A percentile compares a stretch with the other conserved stretches of the same genome.
These are phyloP conservation scores for Cirrhinus molitorella DNA, from an alignment of 2,797 vertebrate species.

Conservation along the genomic window DNA sequence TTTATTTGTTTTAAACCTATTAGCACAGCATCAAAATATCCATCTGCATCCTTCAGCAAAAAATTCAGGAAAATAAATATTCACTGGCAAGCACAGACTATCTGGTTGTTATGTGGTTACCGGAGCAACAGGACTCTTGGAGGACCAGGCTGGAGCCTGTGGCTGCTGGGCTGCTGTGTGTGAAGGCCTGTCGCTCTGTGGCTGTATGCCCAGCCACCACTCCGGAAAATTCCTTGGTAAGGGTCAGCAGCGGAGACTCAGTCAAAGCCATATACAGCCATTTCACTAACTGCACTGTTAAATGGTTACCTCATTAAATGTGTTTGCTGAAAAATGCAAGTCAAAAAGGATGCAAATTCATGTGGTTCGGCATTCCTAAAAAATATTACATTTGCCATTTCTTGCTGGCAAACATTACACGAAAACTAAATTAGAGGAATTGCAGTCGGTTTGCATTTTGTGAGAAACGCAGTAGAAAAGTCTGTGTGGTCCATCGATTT, in stretches of 20 bases:
- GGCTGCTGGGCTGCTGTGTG: constrained; percentile 60
- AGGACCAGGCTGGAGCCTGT: constrained; percentile 58
- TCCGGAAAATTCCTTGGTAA: constrained; percentile 76
- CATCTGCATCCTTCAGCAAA: constrained; percentile 2
- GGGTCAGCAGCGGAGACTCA: constrained; percentile 71
- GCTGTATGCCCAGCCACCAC: constrained; percentile 75
- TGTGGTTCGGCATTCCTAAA: constrained; percentile 5
- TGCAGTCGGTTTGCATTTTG: constrained; percentile 13
- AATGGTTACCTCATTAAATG: constrained; percentile 42
- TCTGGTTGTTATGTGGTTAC: constrained; percentile 52
- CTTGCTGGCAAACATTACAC: constrained; percentile 4
- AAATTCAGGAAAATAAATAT: constrained; percentile 17
- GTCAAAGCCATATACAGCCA: constrained; percentile 66
- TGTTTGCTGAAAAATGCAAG: constrained; percentile 24
- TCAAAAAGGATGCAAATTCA: neutral
- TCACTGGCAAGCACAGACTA: constrained; percentile 21
- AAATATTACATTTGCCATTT: constrained; percentile 15
- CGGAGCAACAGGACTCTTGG: constrained; percentile 40
- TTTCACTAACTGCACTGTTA: constrained; percentile 20
- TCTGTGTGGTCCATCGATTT: constrained; percentile 44
- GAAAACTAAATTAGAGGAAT: constrained; percentile 8
- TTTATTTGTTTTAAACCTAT: too few relatives aligned
- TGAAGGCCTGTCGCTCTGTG: constrained; percentile 71
- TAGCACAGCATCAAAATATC: constrained; percentile 4
- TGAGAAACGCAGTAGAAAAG: constrained; percentile 15